Conservation (phyloP, 2,888 invertebrate species). For the Agrochola lota region DNA sequence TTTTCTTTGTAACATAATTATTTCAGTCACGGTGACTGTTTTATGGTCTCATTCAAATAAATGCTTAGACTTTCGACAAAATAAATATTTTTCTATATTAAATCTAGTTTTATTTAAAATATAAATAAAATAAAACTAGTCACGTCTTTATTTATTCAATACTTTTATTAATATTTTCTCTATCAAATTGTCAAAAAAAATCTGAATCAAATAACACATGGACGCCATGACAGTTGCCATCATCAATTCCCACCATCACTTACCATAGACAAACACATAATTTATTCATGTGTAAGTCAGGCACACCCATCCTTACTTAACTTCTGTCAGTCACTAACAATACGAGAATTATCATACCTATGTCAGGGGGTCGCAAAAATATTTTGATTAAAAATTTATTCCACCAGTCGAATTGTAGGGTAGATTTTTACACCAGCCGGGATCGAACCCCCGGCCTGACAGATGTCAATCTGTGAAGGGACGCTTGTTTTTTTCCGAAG, state of each 20-base stretch:
- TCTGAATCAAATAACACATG: not conserved
- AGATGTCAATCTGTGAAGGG: slow-evolving; percentile 87
- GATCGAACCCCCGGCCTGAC: slow-evolving; percentile 77
- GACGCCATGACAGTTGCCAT: slow-evolving; percentile 33
- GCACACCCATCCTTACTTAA: slow-evolving; percentile 82
- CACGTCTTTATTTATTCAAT: not conserved
- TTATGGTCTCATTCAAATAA: not conserved
- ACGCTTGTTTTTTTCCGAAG: slow-evolving; percentile 65
- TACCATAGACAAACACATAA: slow-evolving; percentile 66
- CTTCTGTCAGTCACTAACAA: slow-evolving; percentile 83
- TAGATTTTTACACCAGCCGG: slow-evolving; percentile 65
- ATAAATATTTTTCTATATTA: not conserved
- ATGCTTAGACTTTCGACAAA: not conserved
- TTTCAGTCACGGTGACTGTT: not conserved
- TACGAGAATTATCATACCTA: slow-evolving; percentile 82
- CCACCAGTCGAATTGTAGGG: slow-evolving; percentile 81
- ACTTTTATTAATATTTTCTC: not conserved
- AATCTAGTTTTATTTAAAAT: too few species aligned
- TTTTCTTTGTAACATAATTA: not conserved
- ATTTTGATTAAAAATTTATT: slow-evolving; percentile 90
- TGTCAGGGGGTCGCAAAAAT: slow-evolving; percentile 80
- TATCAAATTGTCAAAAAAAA: not conserved
- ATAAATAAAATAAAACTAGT: not conserved
- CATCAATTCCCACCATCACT: slow-evolving; percentile 37
- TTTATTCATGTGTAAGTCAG: slow-evolving; percentile 75